phyloP scores from a whole-genome alignment of 2,797 vertebrate genomes.

The Neoniphon sammara region DNA sequence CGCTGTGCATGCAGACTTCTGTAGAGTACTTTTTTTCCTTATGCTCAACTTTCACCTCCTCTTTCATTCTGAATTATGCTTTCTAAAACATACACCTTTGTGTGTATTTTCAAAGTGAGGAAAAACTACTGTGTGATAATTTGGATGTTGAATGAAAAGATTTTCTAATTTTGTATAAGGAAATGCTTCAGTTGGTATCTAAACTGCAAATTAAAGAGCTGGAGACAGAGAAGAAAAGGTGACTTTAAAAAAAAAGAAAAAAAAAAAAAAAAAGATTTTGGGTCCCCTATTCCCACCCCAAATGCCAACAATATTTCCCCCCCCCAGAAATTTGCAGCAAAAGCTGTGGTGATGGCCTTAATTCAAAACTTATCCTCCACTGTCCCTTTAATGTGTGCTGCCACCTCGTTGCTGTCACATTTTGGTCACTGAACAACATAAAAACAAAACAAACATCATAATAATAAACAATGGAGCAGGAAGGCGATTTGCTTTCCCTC shows the following conservation, averaged over 20 bases:
- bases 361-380: conserved; percentile 1
- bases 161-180: not conserved
- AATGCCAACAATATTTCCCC: not conserved
- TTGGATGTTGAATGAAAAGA: not conserved
- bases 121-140: conserved; percentile 10
- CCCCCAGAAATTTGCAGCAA: conserved; percentile 2
- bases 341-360: not conserved
- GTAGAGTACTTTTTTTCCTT: conserved; percentile 40
- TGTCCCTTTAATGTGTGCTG: conserved; percentile 30
- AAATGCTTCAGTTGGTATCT: not conserved
- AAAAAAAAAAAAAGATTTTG: not conserved
- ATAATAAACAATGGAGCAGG: conserved; percentile 76
- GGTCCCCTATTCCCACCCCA: not conserved
- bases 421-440: conserved; percentile 80
- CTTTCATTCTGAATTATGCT: conserved; percentile 48
- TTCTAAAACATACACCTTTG: conserved; percentile 24
- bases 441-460: conserved; percentile 71
- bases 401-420: conserved; percentile 68
- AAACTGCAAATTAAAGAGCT: not conserved
- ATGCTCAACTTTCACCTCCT: conserved; percentile 64
- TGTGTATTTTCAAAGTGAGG: not conserved
- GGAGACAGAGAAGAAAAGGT: not conserved
- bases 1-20: conserved; percentile 48
- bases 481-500: conserved; percentile 86
- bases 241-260: not conserved